Conservation (phyloP, 2,113 vertebrate species). For the Naja naja region DNA sequence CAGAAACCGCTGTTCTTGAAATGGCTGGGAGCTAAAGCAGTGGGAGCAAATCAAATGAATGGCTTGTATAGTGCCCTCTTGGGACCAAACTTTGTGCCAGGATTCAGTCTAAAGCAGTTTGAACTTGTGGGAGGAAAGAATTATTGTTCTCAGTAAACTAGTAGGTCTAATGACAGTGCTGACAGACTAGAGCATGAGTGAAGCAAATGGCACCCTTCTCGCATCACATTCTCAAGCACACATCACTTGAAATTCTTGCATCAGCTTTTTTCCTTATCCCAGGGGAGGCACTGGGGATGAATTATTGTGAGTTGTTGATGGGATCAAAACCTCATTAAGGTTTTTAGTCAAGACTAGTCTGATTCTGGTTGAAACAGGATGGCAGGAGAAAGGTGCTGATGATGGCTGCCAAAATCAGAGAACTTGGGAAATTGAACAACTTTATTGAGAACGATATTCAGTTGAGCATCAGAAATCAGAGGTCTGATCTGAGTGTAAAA, state of each 20-base stretch:
- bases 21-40: slow-evolving; percentile 54
- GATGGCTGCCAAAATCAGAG: slow-evolving; percentile 36
- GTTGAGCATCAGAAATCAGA: slow-evolving; percentile 8
- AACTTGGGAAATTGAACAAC: slow-evolving; percentile 3
- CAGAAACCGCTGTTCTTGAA: slow-evolving; percentile 61
- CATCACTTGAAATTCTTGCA: slow-evolving; percentile 64
- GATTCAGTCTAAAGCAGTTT: slow-evolving; percentile 65
- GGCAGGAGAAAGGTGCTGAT: slow-evolving; percentile 15
- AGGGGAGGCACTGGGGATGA: slow-evolving; percentile 32
- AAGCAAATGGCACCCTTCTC: slow-evolving; percentile 59
- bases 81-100: slow-evolving; percentile 64
- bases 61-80: slow-evolving; percentile 62
- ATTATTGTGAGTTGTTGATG: slow-evolving; percentile 56
- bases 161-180: slow-evolving; percentile 63
- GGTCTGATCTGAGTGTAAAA: background rate
- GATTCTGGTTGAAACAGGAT: slow-evolving; percentile 29
- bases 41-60: slow-evolving; percentile 61
- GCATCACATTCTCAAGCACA: slow-evolving; percentile 63
- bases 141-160: slow-evolving; percentile 56
- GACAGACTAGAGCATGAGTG: slow-evolving; percentile 57
- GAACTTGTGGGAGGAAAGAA: slow-evolving; percentile 64
- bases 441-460: background rate
- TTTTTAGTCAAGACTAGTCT: slow-evolving; percentile 50
- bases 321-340: slow-evolving; percentile 67
- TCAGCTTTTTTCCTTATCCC: slow-evolving; percentile 55